These are phyloP conservation scores for Melitaea athalia DNA, from an alignment of 2,888 invertebrate species.

Conservation along the genomic window DNA sequence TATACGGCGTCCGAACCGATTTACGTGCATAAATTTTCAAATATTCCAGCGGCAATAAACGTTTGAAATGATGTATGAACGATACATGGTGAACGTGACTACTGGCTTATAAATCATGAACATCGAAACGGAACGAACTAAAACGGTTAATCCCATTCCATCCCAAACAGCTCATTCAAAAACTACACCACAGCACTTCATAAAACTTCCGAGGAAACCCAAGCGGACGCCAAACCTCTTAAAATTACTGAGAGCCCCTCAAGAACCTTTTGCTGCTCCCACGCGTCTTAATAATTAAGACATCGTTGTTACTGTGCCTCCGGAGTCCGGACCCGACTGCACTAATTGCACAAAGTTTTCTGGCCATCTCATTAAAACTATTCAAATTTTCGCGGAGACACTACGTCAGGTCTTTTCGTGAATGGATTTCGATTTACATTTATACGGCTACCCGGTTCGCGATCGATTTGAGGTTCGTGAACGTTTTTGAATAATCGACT, in stretches of 20 bases:
- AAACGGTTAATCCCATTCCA: slow-evolving; percentile 9
- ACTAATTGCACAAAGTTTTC: slow-evolving; percentile 65
- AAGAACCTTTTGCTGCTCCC: slow-evolving; percentile 34
- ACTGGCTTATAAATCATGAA: background rate
- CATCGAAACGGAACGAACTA: background rate
- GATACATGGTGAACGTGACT: background rate
- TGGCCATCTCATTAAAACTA: slow-evolving; percentile 63
- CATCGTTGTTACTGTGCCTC: slow-evolving; percentile 48
- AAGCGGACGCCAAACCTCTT: slow-evolving; percentile 16
- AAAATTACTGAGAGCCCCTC: slow-evolving; percentile 31
- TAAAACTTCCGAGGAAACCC: slow-evolving; percentile 9
- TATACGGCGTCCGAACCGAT: background rate
- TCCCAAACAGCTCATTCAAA: slow-evolving; percentile 8
- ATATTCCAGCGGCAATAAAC: slow-evolving; percentile 1
- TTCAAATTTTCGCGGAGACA: slow-evolving; percentile 48
- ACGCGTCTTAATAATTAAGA: slow-evolving; percentile 48
- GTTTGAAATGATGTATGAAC: slow-evolving; percentile 8
- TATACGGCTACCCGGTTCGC: slow-evolving; percentile 6
- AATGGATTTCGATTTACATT: slow-evolving; percentile 31
- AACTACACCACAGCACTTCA: slow-evolving; percentile 10
- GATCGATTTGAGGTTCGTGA: slow-evolving; percentile 9
- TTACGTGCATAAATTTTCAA: background rate
- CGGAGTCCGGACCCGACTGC: slow-evolving; percentile 38
- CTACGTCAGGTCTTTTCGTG: slow-evolving; percentile 39
- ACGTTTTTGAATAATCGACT: slow-evolving; percentile 21